These are phyloP conservation scores for Coreius guichenoti DNA, from an alignment of 2,797 vertebrate species.

Conservation along the genomic window DNA sequence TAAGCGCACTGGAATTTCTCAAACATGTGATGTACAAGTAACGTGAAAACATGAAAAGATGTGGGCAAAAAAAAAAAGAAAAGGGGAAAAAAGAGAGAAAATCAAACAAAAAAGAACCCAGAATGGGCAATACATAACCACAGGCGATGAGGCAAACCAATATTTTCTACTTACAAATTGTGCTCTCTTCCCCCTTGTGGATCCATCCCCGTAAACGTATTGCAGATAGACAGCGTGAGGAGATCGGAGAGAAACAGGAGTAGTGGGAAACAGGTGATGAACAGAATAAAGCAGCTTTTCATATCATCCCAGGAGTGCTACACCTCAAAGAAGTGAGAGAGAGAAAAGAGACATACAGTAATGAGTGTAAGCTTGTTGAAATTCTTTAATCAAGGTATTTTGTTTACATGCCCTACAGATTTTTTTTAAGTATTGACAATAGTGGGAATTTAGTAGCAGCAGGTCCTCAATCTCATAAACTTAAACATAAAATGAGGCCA, in stretches of 20 bases:
- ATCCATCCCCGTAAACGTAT: conserved; percentile 17
- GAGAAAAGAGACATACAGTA: conserved; percentile 19
- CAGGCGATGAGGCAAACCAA: conserved; percentile 60
- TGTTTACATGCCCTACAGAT: background rate
- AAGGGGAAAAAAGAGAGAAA: background rate
- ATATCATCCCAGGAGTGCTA: conserved; percentile 69
- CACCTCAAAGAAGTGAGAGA: conserved; percentile 47
- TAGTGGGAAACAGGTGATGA: conserved; percentile 66
- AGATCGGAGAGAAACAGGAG: conserved; percentile 56
- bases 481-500: conserved; percentile 34
- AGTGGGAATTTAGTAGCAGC: conserved; percentile 8
- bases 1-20: conserved; percentile 57
- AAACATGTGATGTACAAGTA: conserved; percentile 75
- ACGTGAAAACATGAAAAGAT: conserved; percentile 68
- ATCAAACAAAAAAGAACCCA: conserved; percentile 63
- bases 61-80: conserved; percentile 67
- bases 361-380: conserved; percentile 29
- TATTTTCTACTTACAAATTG: conserved; percentile 61
- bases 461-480: conserved; percentile 36
- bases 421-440: conserved; percentile 24
- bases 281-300: conserved; percentile 62
- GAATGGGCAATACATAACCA: conserved; percentile 65
- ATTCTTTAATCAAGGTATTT: conserved; percentile 23
- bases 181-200: conserved; percentile 39
- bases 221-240: conserved; percentile 40